Evolutionary conservation across 2,888 invertebrate species (phyloP), one percentile per base, ranked within the genome.

Genomic region (Pseudoips prasinana): DNA sequence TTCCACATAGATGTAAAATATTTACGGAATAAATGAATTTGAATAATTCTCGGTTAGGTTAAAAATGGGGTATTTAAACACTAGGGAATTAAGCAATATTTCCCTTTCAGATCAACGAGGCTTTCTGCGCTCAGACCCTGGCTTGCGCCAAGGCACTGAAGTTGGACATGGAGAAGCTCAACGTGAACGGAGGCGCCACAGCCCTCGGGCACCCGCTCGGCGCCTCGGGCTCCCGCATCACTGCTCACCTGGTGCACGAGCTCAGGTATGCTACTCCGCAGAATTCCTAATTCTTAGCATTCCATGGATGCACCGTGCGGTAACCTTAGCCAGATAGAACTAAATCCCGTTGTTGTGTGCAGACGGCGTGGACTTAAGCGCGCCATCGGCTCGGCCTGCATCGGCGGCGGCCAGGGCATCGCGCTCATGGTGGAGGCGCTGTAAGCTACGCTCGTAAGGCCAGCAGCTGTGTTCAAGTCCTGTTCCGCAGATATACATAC

Each of bases 321-420:
- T n/a, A n/a, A n/a, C n/a, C n/a, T n/a, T n/a, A n/a, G n/a, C n/a
- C n/a, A n/a, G n/a, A n/a, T n/a, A n/a, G n/a, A n/a, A n/a, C n/a
- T n/a, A n/a, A n/a, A n/a, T n/a, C n/a, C n/a, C n/a, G n/a, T n/a
- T n/a, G n/a, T 10, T 36, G 24, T 45, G 85, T 80, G 8, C 73
- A 97, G 97, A 82, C 93, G 97, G 48, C 93, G 94, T 46, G 93
- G 94, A 26, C 91, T 93, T 11, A 97, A 96, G 78, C 92, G 94
- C 40, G 98, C 93, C 18, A 94, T 99, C 70, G 99, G 98, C 6
- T 94, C 98, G 0, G 99, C 99, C 0, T 99, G 99, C 78, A 99
- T 99, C 82, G 99, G 99, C 14, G 99, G 99, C 25, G 99, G 99
- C 1, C 98, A 99, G 86, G 99, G 99, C 39, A 99, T 99, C 66